phyloP scores from a whole-genome alignment of 2,113 vertebrate genomes.

The Apeltes quadracus region DNA sequence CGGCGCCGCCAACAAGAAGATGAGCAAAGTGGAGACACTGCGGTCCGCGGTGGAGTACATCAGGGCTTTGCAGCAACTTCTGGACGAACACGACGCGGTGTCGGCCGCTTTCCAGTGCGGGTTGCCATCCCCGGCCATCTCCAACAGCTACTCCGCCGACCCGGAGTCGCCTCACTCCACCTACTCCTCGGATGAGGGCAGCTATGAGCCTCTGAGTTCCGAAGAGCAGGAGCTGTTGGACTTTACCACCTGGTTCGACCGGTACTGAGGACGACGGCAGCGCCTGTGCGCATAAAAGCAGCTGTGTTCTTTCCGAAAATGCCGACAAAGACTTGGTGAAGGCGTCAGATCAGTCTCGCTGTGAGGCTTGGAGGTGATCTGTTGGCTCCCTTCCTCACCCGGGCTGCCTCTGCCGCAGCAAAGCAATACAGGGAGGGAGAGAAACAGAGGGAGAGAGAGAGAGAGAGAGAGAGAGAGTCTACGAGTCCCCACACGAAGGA shows the following conservation, averaged over 20 bases:
- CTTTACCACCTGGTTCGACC: constrained; percentile 92
- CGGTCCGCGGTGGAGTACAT: constrained; percentile 96
- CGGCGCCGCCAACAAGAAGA: constrained; percentile 94
- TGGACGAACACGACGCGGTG: constrained; percentile 90
- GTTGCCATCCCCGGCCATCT: constrained; percentile 79
- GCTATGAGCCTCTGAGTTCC: constrained; percentile 89
- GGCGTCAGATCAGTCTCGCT: constrained; percentile 53
- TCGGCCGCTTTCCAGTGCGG: constrained; percentile 86
- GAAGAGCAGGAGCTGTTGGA: constrained; percentile 90
- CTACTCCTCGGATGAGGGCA: constrained; percentile 90
- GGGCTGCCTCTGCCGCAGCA: constrained; percentile 64
- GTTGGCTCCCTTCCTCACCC: constrained; percentile 53
- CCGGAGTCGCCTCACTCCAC: constrained; percentile 87
- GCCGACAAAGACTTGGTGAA: constrained; percentile 50
- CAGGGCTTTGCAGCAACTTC: constrained; percentile 89
- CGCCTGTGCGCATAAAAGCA: constrained; percentile 49
- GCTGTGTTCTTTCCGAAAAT: constrained; percentile 35
- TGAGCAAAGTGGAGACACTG: constrained; percentile 98
- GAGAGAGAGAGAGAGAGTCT: constrained; percentile 46
- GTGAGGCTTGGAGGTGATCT: constrained; percentile 49
- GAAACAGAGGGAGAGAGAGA: constrained; percentile 46
- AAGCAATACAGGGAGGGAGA: constrained; percentile 56
- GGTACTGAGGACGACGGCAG: constrained; percentile 80
- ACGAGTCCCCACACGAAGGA: constrained; percentile 43
- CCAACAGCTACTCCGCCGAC: constrained; percentile 77